Evolutionary conservation across 2,113 vertebrate genomes (phyloP).

Genomic region (Diphyllodes magnificus): DNA sequence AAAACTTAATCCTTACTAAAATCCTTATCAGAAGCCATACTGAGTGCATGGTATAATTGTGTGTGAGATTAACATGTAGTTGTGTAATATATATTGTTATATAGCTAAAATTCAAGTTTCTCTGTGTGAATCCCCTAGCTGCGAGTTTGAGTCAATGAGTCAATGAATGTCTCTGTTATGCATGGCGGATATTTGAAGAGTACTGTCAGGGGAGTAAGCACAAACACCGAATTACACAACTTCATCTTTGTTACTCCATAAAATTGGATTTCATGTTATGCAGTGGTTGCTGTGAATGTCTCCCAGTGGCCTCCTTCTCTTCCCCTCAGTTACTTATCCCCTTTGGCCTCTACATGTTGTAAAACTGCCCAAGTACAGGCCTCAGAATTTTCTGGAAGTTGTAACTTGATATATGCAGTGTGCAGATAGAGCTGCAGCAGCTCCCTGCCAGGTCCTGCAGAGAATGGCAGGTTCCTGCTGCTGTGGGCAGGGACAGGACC

Average conservation of each 20-base stretch:
- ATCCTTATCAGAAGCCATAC: not conserved
- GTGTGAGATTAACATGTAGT: not conserved
- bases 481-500: not conserved
- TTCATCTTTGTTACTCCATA: not conserved
- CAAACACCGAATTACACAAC: not conserved
- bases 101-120: not conserved
- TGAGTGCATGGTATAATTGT: rapidly evolving
- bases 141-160: not conserved
- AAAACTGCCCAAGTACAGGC: not conserved
- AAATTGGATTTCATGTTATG: not conserved
- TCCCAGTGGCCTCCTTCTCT: not conserved
- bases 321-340: not conserved
- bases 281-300: not conserved
- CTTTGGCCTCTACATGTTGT: rapidly evolving
- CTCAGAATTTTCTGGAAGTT: not conserved
- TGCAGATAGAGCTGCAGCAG: not conserved
- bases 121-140: not conserved
- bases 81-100: not conserved
- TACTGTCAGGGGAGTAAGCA: not conserved
- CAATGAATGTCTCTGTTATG: no score
- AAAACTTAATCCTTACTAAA: not conserved
- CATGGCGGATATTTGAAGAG: not conserved
- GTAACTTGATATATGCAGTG: rapidly evolving
- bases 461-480: no score
- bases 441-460: not conserved